Percentiles rank a stretch among this genome's conserved stretches.
Conservation (phyloP, 2,888 invertebrate species). For the Drosophila limbata region DNA sequence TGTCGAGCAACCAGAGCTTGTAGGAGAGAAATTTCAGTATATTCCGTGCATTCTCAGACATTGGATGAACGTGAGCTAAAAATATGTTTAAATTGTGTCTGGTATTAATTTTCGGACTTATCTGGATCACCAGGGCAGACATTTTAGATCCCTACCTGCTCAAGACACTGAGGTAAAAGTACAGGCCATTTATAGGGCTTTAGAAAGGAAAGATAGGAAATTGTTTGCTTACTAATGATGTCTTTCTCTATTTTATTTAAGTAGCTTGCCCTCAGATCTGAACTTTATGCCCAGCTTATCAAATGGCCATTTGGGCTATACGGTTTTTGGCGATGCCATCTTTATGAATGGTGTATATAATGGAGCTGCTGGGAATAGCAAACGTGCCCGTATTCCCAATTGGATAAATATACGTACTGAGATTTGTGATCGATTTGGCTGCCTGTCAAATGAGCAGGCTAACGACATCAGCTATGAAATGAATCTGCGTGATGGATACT, state of each 20-base stretch:
- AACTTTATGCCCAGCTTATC: slow-evolving; percentile 88
- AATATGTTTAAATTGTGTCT: slow-evolving; percentile 39
- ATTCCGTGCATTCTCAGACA: slow-evolving; percentile 9
- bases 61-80: slow-evolving; percentile 14
- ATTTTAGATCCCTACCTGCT: slow-evolving; percentile 47
- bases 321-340: slow-evolving; percentile 87
- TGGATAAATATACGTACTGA: slow-evolving; percentile 86
- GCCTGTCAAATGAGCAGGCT: slow-evolving; percentile 40
- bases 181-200: not conserved
- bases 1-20: slow-evolving; percentile 1
- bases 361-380: slow-evolving; percentile 87
- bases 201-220: not conserved
- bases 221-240: not conserved
- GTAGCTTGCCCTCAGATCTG: slow-evolving; percentile 87
- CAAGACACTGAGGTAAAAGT: slow-evolving; percentile 53
- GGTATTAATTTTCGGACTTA: slow-evolving; percentile 11
- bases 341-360: slow-evolving; percentile 88
- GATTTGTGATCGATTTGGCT: slow-evolving; percentile 59
- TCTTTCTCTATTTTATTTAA: not conserved
- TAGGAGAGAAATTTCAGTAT: slow-evolving; percentile 32
- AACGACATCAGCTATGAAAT: slow-evolving; percentile 55
- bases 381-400: slow-evolving; percentile 88
- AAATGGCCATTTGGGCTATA: slow-evolving; percentile 88
- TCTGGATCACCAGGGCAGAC: slow-evolving; percentile 17
- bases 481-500: slow-evolving; percentile 65